phyloP scores from a whole-genome alignment of 1,140 invertebrate species.

The Cephus cinctus region DNA sequence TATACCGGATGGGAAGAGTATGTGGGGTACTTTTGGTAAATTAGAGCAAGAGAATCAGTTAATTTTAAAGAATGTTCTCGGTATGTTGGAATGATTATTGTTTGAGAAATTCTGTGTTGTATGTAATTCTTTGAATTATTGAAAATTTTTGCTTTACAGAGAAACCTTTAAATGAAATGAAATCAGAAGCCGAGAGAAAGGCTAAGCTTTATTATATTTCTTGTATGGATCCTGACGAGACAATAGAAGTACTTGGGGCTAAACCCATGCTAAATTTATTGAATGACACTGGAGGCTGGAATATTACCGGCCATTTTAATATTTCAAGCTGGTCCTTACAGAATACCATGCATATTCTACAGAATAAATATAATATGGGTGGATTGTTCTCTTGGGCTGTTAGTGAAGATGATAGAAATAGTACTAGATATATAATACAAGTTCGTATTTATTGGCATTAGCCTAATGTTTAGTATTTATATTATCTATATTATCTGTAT shows the following conservation, averaged over 20 bases:
- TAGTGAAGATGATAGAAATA: conserved; percentile 91
- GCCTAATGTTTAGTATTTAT: too few relatives aligned
- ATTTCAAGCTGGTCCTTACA: conserved; percentile 75
- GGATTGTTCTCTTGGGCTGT: conserved; percentile 90
- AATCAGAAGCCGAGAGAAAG: conserved; percentile 82
- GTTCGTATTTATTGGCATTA: conserved; percentile 60
- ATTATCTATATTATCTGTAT: conserved; percentile 11
- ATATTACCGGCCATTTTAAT: conserved; percentile 64
- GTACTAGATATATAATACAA: conserved; percentile 81
- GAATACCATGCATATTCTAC: conserved; percentile 72
- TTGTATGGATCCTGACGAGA: conserved; percentile 91
- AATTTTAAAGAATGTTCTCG: conserved; percentile 87
- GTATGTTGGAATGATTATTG: conserved; percentile 44
- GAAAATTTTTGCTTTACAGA: too few relatives aligned
- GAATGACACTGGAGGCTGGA: conserved; percentile 75
- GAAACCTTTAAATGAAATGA: conserved; percentile 60
- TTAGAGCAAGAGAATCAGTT: conserved; percentile 90
- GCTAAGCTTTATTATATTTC: conserved; percentile 89
- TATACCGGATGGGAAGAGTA: conserved; percentile 88
- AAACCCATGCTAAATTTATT: conserved; percentile 80
- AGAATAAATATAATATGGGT: conserved; percentile 85
- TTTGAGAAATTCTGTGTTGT: conserved; percentile 1
- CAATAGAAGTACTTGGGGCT: conserved; percentile 78
- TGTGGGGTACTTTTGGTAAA: conserved; percentile 94
- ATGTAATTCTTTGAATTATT: too few relatives aligned